Conservation (phyloP, 2,797 vertebrate species). For the Hybognathus amarus region DNA sequence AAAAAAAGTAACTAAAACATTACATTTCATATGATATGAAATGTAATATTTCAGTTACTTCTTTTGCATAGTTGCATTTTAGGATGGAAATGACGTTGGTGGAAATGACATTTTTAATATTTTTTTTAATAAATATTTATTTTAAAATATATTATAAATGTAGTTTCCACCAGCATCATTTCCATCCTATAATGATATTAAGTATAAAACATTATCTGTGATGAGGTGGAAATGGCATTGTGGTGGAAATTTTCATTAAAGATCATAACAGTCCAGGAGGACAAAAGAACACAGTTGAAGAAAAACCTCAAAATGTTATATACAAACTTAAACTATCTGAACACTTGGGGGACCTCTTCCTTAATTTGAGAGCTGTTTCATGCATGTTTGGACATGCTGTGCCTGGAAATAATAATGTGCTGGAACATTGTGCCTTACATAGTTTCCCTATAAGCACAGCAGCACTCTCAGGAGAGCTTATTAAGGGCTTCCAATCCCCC, state of each 20-base stretch:
- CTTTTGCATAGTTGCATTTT: not conserved
- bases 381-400: slow-evolving; percentile 43
- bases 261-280: not conserved
- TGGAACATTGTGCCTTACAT: slow-evolving; percentile 35
- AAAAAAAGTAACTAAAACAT: not conserved
- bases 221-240: not conserved
- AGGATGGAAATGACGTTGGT: no score
- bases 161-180: not conserved
- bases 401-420: not conserved
- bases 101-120: no score
- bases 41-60: not conserved
- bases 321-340: not conserved
- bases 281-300: not conserved
- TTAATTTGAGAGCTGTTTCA: slow-evolving; percentile 1
- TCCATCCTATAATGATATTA: not conserved
- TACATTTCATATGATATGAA: not conserved
- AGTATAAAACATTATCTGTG: not conserved
- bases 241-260: not conserved
- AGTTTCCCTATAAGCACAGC: slow-evolving; percentile 37
- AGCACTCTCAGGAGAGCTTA: slow-evolving; percentile 66
- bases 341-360: not conserved
- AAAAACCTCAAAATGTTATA: not conserved
- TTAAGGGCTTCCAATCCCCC: slow-evolving; percentile 60
- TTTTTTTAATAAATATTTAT: no score
- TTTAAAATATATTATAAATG: not conserved